Evolutionary conservation across 2,888 invertebrate genomes (phyloP), one percentile per base, ranked within the genome.

Genomic region (Lypha dubia): DNA sequence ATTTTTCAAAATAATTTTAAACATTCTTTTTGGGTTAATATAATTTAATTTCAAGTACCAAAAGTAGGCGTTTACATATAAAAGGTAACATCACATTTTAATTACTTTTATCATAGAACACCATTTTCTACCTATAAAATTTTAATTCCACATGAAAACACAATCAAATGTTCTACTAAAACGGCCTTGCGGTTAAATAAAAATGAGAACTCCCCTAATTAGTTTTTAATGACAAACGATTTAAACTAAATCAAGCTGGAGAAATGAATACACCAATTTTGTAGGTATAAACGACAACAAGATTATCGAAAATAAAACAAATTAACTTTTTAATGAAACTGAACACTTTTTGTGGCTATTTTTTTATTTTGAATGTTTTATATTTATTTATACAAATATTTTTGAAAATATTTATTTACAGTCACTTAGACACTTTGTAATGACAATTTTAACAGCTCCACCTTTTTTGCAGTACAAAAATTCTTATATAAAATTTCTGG

Each of bases 341-440:
- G 5, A 1, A 35, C 4, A 35, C 35, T 35, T 35, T 35, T 35
- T 35, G 5, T 35, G 8, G 3, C 8, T 35, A 8, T 35, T 6
- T 35, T 35, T 35, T 35, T 8, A 35, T 35, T 9, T 35, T 5
- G 28, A 28, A 28, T 35, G 1, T 35, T 35, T 35, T 6, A 1
- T 13, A 11, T 41, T 41, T 41, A 41, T 15, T 41, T 41, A 41
- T 15, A 41, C 41, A 41, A 2, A 2, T 41, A 3, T 49, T 49
- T 24, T 4, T 4, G 24, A 24, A 24, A 24, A 24, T 49, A 20
- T 11, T 20, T 28, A 5, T 2, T 28, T 28, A 28, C 28, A 9
- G 9, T 63, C 44, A 46, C 71, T n/a, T n/a, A n/a, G 63, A 56
- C 53, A 63, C 53, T 44, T 63, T 53, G 17, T 44, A 44, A 53